Percentiles rank a stretch among this genome's conserved stretches.
These are phyloP conservation scores for Pseudomugil gertrudae DNA, from an alignment of 2,797 vertebrate genomes.

Conservation along the genomic window DNA sequence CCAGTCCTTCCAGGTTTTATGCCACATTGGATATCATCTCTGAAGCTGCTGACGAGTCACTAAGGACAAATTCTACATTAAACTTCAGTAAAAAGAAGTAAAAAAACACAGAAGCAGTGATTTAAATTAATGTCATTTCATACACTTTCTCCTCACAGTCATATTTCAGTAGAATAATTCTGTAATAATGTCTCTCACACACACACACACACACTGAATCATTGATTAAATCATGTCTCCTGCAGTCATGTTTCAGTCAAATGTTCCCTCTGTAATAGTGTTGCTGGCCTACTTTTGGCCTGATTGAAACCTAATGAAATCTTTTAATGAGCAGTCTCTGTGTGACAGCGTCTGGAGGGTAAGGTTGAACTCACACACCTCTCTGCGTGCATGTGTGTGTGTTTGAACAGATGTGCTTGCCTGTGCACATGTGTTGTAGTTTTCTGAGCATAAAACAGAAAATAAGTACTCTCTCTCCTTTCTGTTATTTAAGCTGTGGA, in stretches of 20 bases:
- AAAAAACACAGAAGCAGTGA: constrained; percentile 41
- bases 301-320: constrained; percentile 75
- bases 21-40: constrained; percentile 28
- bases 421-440: neutral
- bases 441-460: constrained; percentile 9
- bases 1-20: constrained; percentile 9
- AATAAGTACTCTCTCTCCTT: constrained; percentile 18
- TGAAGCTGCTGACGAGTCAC: constrained; percentile 35
- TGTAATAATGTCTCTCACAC: constrained; percentile 28
- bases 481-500: constrained; percentile 20
- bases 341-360: constrained; percentile 58
- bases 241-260: constrained; percentile 68
- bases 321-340: constrained; percentile 69
- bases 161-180: constrained; percentile 49
- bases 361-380: constrained; percentile 33
- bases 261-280: constrained; percentile 52
- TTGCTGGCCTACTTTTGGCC: constrained; percentile 63
- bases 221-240: constrained; percentile 69
- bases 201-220: constrained; percentile 39
- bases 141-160: constrained; percentile 29
- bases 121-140: constrained; percentile 50
- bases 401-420: constrained; percentile 1
- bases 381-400: neutral
- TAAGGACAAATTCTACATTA: constrained; percentile 37
- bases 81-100: constrained; percentile 42